phyloP scores from a whole-genome alignment of 2,888 invertebrate species.

The Lasioglossum pauxillum region DNA sequence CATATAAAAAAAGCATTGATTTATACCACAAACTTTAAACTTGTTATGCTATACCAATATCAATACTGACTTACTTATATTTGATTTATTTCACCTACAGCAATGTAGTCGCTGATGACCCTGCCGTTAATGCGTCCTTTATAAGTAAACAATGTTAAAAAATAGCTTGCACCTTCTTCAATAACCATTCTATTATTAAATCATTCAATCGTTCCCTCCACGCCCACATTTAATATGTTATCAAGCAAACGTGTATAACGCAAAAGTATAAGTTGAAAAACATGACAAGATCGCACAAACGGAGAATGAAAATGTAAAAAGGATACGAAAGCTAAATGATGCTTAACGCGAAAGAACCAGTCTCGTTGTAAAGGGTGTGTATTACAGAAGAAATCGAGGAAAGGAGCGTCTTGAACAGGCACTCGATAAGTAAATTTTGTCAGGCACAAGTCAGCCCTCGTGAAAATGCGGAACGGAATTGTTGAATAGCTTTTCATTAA shows the following conservation, averaged over 20 bases:
- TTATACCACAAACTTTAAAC: neutral
- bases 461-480: constrained; percentile 65
- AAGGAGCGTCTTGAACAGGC: constrained; percentile 17
- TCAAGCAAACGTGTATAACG: neutral
- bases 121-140: neutral
- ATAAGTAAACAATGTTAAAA: neutral
- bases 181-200: neutral
- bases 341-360: neutral
- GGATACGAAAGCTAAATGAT: neutral
- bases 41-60: neutral
- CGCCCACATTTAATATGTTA: neutral
- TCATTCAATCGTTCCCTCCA: neutral
- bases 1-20: neutral
- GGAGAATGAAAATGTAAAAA: neutral
- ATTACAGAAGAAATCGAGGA: constrained; percentile 1
- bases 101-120: neutral
- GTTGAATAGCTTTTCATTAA: constrained; percentile 80
- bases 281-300: neutral
- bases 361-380: neutral
- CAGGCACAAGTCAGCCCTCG: constrained; percentile 58
- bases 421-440: constrained; percentile 66
- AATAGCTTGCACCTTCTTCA: neutral
- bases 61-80: neutral
- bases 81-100: neutral
- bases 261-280: neutral